Base-by-base conservation (phyloP, 2,113 vertebrate genomes). In the Tenrec ecaudatus region DNA sequence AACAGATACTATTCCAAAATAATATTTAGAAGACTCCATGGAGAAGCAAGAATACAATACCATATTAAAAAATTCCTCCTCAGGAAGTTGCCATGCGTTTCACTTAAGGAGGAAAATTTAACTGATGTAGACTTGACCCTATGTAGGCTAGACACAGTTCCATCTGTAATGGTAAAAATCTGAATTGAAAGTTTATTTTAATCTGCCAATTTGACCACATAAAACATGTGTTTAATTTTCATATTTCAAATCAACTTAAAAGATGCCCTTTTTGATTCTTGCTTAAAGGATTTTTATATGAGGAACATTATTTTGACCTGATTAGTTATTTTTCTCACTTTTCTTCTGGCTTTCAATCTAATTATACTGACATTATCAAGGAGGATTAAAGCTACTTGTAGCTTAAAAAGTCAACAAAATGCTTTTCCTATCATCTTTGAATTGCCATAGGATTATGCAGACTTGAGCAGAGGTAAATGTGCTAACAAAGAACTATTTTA, bases 281-380 rank as follows among this genome's bases (percentile, higher is more conserved):
- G 84, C 15, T 60, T 83, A 53, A 76, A 84, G 62, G 47, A 14
- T 53, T 95, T 89, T 86, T 94, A 62, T 38, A 62, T 69, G 20
- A 86, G n/a, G 77, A 78, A 80, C 31, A 40, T 90, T 80, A 83
- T 75, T 92, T 93, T 93, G 64, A 38, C 88, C 86, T 60, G 89
- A 1, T 60, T 88, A 88, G 43, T 47, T 47, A 53, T 10, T 10
- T 53, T 53, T 53, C 47, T 53, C 47, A 53, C 9, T 53, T 43
- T 88, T 86, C n/a, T 57, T 90, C 25, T 78, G 40, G 47, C 25
- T 36, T 91, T 83, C 68, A 87, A 23, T 87, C 31, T 92, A 84
- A 82, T 82, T 81, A 78, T 93, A 71, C 53, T 86, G 36, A 38
- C 86, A 25, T 84, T 89, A 88, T 93, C n/a, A 89, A 75, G 36